Evolutionary conservation across 2,797 vertebrate species (phyloP).

Genomic region (Melopsittacus undulatus): DNA sequence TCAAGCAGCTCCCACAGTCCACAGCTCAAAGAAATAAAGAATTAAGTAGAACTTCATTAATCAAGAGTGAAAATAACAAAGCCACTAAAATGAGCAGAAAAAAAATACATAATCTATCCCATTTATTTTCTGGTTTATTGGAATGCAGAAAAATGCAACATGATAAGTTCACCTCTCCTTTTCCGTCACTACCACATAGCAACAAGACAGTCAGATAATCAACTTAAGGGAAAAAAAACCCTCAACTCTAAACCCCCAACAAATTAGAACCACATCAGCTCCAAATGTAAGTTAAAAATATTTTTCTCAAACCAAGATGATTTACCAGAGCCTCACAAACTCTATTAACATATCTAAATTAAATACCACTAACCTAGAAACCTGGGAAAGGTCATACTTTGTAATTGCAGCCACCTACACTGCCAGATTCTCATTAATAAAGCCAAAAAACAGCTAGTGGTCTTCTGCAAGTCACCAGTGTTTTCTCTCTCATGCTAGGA

Average conservation of each 20-base stretch:
- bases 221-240: no score
- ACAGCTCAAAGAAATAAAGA: constrained; percentile 51
- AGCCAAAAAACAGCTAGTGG: not conserved
- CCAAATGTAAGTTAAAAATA: not conserved
- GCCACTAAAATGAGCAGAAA: constrained; percentile 8
- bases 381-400: not conserved
- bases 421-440: not conserved
- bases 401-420: not conserved
- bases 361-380: not conserved
- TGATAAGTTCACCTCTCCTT: not conserved
- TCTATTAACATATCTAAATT: not conserved
- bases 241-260: not conserved
- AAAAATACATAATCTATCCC: not conserved
- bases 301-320: not conserved
- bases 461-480: not conserved
- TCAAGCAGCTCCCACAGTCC: constrained; percentile 64
- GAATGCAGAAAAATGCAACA: not conserved
- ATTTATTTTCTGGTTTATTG: not conserved
- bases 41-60: constrained; percentile 55
- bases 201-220: not conserved
- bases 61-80: constrained; percentile 67
- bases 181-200: fast-evolving
- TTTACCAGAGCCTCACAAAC: not conserved
- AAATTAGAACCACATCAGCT: not conserved
- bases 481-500: not conserved